A percentile compares a stretch with the other conserved stretches of the same genome.
Conservation (phyloP, 2,113 vertebrate species). For the Muntiacus reevesi region DNA sequence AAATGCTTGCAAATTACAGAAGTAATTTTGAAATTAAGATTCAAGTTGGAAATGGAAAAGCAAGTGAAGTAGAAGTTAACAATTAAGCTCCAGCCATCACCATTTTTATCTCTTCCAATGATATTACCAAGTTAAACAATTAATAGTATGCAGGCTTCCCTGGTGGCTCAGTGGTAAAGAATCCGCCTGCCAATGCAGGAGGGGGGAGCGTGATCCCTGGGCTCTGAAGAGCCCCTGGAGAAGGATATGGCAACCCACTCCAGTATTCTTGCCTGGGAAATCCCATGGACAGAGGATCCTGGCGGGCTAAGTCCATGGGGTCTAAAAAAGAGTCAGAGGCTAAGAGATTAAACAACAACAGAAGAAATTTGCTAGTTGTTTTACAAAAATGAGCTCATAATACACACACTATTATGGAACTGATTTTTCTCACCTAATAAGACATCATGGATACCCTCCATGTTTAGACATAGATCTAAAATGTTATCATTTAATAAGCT, state of each 20-base stretch:
- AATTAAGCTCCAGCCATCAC: background rate
- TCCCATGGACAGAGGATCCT: background rate
- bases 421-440: background rate
- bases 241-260: background rate
- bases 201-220: background rate
- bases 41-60: background rate
- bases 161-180: background rate
- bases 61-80: background rate
- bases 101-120: background rate
- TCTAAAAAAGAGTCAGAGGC: background rate
- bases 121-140: background rate
- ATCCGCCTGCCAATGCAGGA: background rate
- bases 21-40: background rate
- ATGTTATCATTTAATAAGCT: background rate
- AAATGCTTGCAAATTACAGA: background rate
- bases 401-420: background rate
- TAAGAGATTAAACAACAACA: background rate
- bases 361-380: background rate
- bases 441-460: background rate
- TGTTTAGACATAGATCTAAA: background rate
- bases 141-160: background rate
- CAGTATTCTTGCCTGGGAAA: background rate
- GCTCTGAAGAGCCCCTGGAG: background rate
- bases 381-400: background rate
- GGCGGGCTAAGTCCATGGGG: background rate